Percentiles rank a stretch among this genome's conserved stretches.
Conservation (phyloP, 2,888 invertebrate species). For the Drosophila anceps region DNA sequence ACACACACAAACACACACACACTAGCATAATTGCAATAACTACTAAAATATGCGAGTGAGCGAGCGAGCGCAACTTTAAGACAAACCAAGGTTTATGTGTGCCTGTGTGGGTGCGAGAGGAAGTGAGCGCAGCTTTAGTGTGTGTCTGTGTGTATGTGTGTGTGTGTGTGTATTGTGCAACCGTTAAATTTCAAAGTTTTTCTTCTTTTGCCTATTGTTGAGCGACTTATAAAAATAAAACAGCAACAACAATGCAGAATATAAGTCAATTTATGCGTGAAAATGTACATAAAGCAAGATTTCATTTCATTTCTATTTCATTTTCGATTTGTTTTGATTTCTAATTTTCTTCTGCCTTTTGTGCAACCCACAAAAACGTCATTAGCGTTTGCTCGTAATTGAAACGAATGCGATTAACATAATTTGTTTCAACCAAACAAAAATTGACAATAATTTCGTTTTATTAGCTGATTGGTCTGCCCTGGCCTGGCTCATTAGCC, state of each 20-base stretch:
- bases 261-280: conserved; percentile 67
- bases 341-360: conserved; percentile 12
- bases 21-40: conserved; percentile 53
- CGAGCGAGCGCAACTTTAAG: conserved; percentile 34
- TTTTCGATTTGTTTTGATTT: conserved; percentile 40
- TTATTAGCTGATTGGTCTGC: conserved; percentile 71
- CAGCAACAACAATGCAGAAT: conserved; percentile 42
- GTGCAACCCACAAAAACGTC: conserved; percentile 42
- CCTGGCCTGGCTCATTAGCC: conserved; percentile 69
- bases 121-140: conserved; percentile 42
- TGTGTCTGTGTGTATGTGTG: not conserved
- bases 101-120: conserved; percentile 40
- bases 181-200: conserved; percentile 40
- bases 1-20: conserved; percentile 42
- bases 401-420: conserved; percentile 83
- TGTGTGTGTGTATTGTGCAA: conserved; percentile 28
- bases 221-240: conserved; percentile 41
- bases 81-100: conserved; percentile 20
- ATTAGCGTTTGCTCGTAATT: conserved; percentile 70
- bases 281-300: conserved; percentile 53
- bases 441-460: conserved; percentile 71
- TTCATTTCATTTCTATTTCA: conserved; percentile 36
- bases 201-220: conserved; percentile 60
- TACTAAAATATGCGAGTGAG: conserved; percentile 32
- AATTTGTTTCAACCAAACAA: conserved; percentile 62